Evolutionary conservation across 2,888 invertebrate genomes (phyloP), one percentile per base, ranked within the genome.

Genomic region (Drosophila meridiana): DNA sequence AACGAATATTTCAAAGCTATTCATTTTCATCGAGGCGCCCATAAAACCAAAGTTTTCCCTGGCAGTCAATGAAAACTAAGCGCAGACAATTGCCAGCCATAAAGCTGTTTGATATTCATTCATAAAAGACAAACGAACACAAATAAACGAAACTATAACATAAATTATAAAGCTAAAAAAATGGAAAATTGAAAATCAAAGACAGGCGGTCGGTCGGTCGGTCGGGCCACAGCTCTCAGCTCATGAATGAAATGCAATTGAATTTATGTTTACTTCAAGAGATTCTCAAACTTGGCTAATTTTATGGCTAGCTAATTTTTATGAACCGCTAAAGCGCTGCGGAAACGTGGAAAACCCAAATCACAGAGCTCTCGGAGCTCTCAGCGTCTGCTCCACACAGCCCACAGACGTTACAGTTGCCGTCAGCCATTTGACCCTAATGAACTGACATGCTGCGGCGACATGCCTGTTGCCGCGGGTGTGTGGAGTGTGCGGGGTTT

Each of bases 231-330:
- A 45, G 42, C 42, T 13, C 13, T 20, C 14, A 14, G 53, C 14
- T 74, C 71, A 90, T 86, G 89, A 90, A 87, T 87, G 89, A 84
- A 76, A 43, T 78, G 90, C 76, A 86, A 89, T 89, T 83, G 70
- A 87, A 76, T 88, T 80, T 70, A 83, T 80, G 81, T 73, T 71
- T 69, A 71, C 73, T 77, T 70, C 74, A 80, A 60, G 65, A 66
- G 76, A 74, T 64, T 78, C 63, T 70, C 48, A 65, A 40, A 50
- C 45, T 69, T 42, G 60, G 63, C 71, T 72, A 82, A 79, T 85
- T 82, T 82, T 76, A 90, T 86, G 76, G 77, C 73, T 69, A 76
- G 73, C 89, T 87, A 90, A 90, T 89, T 87, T 90, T 90, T 89
- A 87, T 80, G 74, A 79, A 67, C 74, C 87, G 80, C 90, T 76